Base-by-base conservation (phyloP, 2,888 invertebrate genomes). In the Mellilla xanthometata region DNA sequence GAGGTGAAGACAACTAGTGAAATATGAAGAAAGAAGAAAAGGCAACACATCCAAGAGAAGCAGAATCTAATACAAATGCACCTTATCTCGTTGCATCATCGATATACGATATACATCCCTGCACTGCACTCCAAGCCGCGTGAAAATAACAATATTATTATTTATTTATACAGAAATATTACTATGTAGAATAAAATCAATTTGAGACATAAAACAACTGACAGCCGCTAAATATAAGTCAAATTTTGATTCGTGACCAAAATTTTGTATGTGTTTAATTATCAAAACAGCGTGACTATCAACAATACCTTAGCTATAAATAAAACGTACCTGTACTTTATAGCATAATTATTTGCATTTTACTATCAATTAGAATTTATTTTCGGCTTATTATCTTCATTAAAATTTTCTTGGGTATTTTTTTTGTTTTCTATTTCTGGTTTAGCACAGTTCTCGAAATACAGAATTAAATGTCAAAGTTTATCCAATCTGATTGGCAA, bases 61-160 rank as follows among this genome's bases (percentile, higher is more conserved):
- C 63, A 46, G 46, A 62, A 65, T 57, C 55, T 52, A 60, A 54
- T 63, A 62, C 60, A 60, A n/a, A 60, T 73, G 79, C 82, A 89
- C 88, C 88, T 88, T 89, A 84, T 88, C 87, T 76, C 84, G 87
- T 85, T 89, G 88, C 88, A 88, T 87, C 84, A 85, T 84, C 81
- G 71, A 68, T 19, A 78, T 77, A 67, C 60, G 65, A 64, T 72
- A 71, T 57, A 57, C 84, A 87, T 86, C 75, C 70, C 81, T 85
- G 35, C 6, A 24, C 24, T 24, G 79, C 56, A 70, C 70, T 66
- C 61, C 57, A 53, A 71, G 80, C 76, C 59, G 86, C 85, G 66
- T 83, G 77, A 77, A 84, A 81, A 70, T 65, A 58, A 66, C 58
- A 63, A 42, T 52, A 64, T 51, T 24, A 22, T 32, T 40, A 30